A percentile compares a stretch with the other conserved stretches of the same genome.
Conservation (phyloP, 1,140 invertebrate genomes). For the Orius insidiosus region DNA sequence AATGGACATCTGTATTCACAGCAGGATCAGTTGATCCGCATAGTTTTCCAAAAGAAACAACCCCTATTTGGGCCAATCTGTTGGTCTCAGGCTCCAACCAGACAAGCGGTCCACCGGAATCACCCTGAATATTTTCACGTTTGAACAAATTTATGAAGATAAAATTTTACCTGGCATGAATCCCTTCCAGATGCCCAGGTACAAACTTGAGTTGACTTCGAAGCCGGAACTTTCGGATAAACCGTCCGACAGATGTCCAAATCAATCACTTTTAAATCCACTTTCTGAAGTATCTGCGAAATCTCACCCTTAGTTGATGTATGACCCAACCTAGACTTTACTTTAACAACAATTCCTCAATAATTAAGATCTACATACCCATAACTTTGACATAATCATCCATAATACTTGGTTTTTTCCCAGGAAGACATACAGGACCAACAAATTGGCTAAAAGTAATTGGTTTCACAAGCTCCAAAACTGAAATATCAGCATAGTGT, state of each 20-base stretch:
- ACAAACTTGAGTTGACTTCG: conserved; percentile 3
- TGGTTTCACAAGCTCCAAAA: conserved; percentile 25
- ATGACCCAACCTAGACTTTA: conserved; percentile 1
- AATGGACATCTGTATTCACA: background rate
- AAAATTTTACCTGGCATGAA: conserved; percentile 4
- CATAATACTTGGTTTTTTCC: background rate
- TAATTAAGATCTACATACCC: background rate
- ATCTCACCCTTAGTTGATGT: background rate
- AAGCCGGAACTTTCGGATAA: background rate
- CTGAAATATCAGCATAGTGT: conserved; percentile 36
- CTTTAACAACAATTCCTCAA: too few relatives aligned
- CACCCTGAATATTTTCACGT: conserved; percentile 23
- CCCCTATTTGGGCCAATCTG: background rate
- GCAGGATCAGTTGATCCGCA: background rate
- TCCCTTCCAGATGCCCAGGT: conserved; percentile 3
- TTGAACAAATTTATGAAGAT: too few relatives aligned
- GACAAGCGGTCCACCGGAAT: conserved; percentile 31
- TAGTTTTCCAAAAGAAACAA: background rate
- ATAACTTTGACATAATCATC: conserved; percentile 6
- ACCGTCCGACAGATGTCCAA: conserved; percentile 7
- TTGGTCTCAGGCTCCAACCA: conserved; percentile 8
- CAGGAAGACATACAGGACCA: conserved; percentile 2
- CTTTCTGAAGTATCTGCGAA: conserved; percentile 2
- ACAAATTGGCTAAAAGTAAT: conserved; percentile 20
- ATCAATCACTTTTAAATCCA: conserved; percentile 3